Evolutionary conservation across 2,888 invertebrate genomes (phyloP).

Genomic region (Unio pictorum): DNA sequence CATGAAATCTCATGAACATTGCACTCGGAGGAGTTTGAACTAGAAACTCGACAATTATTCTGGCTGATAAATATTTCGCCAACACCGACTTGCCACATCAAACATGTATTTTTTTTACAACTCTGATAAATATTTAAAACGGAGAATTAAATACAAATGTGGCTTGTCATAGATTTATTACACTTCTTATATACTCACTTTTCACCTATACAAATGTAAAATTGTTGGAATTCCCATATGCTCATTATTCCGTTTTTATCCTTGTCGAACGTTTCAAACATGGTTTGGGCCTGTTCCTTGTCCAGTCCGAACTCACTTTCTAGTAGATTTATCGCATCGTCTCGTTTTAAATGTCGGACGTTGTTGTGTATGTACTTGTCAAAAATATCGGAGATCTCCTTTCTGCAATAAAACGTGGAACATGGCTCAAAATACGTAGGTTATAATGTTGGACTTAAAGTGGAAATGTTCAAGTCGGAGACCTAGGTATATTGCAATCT

Average conservation of each 20-base stretch:
- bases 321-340: conserved; percentile 61
- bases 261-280: conserved; percentile 69
- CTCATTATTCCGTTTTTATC: conserved; percentile 68
- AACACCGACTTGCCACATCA: too few species aligned
- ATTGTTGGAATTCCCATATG: conserved; percentile 70
- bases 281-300: conserved; percentile 55
- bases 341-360: conserved; percentile 59
- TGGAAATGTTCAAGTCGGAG: conserved; percentile 1
- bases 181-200: conserved; percentile 46
- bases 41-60: too few species aligned
- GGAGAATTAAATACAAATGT: too few species aligned
- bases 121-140: too few species aligned
- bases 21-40: too few species aligned
- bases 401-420: conserved; percentile 43
- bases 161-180: too few species aligned
- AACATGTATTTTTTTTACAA: too few species aligned
- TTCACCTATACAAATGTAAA: conserved; percentile 61
- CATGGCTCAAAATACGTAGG: background rate
- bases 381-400: conserved; percentile 64
- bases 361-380: conserved; percentile 66
- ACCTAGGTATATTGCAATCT: background rate
- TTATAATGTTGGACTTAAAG: background rate
- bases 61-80: too few species aligned
- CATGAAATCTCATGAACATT: too few species aligned
- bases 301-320: conserved; percentile 61